Percentiles rank a stretch among this genome's conserved stretches.
Evolutionary conservation across 2,797 vertebrate species (phyloP).

Genomic region (Gorsachius magnificus): DNA sequence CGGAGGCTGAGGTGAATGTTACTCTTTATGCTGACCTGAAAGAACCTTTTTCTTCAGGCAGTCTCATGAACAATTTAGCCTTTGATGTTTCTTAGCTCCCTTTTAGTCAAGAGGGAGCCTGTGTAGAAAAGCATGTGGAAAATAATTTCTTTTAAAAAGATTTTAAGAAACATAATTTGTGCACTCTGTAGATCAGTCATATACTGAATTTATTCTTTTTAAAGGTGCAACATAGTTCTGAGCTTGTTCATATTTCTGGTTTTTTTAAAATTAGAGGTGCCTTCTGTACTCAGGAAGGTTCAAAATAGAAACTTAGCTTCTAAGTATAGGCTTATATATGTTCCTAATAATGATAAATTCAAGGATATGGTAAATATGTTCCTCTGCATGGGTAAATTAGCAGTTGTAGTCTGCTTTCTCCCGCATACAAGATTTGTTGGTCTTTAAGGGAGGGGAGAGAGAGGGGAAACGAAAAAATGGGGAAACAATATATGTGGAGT

Average conservation of each 20-base stretch:
- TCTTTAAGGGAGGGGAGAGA: neutral
- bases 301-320: constrained; percentile 8
- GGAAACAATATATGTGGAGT: neutral
- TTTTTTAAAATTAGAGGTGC: constrained; percentile 18
- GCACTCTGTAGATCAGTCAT: neutral
- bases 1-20: constrained; percentile 23
- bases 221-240: neutral
- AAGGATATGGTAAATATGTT: neutral
- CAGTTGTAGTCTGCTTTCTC: neutral
- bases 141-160: neutral
- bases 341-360: constrained; percentile 2
- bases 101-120: neutral
- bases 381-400: neutral
- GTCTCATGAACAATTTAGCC: neutral
- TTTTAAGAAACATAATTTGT: neutral
- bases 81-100: constrained; percentile 24
- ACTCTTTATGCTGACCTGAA: constrained; percentile 38
- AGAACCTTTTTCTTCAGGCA: constrained; percentile 43
- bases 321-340: constrained; percentile 1
- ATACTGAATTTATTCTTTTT: neutral
- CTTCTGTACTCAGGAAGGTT: neutral
- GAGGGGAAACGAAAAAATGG: neutral
- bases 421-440: neutral
- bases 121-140: neutral
- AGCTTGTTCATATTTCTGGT: neutral